These are phyloP conservation scores for Galaxea fascicularis DNA, from an alignment of 92 coral and sea anemone species.

Conservation along the genomic window DNA sequence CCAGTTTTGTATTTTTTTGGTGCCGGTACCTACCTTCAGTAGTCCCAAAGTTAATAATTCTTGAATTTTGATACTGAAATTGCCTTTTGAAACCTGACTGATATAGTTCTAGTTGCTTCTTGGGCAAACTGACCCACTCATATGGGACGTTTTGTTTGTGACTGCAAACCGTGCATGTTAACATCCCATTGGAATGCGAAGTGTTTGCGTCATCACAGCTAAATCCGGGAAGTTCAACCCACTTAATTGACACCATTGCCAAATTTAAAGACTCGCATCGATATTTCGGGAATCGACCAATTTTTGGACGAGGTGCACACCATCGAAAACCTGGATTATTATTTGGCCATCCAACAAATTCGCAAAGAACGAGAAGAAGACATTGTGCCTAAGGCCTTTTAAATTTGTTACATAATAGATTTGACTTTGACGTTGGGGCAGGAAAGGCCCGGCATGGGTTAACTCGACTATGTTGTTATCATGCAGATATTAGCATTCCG, in stretches of 20 bases:
- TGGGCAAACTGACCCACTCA: not conserved
- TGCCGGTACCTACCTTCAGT: not conserved
- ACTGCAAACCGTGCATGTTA: not conserved
- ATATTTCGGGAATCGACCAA: not conserved
- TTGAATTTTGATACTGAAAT: not conserved
- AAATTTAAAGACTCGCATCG: not conserved
- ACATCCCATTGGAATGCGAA: constrained; percentile 2
- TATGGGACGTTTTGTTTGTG: not conserved
- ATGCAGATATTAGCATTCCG: not conserved
- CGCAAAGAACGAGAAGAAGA: not conserved
- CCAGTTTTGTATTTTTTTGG: not conserved
- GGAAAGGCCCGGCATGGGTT: not conserved
- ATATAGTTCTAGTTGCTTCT: not conserved
- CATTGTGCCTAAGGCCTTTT: not conserved
- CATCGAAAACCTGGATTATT: not conserved
- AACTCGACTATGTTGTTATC: not conserved
- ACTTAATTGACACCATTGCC: constrained; percentile 1
- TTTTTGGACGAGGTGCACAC: not conserved
- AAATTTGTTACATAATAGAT: not conserved
- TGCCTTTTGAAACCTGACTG: not conserved
- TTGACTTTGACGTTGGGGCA: not conserved
- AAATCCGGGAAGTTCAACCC: constrained; percentile 21
- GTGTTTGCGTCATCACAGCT: not conserved
- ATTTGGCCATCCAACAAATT: not conserved
- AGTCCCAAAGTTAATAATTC: not conserved